Evolutionary conservation across 2,888 invertebrate genomes (phyloP).

Genomic region (Slavum lentiscoides): DNA sequence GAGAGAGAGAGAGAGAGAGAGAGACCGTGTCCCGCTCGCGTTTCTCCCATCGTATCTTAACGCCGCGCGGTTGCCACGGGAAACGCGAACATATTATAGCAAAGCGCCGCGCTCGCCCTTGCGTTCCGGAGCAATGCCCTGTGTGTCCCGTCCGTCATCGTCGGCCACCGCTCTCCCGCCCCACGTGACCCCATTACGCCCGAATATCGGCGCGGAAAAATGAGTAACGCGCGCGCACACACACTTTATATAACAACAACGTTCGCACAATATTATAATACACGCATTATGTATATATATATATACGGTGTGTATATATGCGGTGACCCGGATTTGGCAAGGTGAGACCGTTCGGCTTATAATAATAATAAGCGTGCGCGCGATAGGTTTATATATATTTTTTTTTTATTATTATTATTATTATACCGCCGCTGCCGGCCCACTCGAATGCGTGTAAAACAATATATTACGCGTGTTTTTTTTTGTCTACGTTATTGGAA

Average conservation of each 20-base stretch:
- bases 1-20: background rate
- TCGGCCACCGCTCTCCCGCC: conserved; percentile 11
- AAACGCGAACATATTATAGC: conserved; percentile 6
- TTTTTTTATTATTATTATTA: no score
- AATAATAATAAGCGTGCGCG: no score
- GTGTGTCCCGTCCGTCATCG: conserved; percentile 20
- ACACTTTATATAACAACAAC: background rate
- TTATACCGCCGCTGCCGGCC: no score
- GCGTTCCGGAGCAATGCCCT: conserved; percentile 44
- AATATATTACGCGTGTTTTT: no score
- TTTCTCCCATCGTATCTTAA: background rate
- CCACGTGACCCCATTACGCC: conserved; percentile 46
- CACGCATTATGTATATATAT: background rate
- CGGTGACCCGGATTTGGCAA: conserved; percentile 45
- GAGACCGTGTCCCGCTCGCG: background rate
- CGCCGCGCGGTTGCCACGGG: conserved; percentile 35
- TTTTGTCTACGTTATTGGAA: no score
- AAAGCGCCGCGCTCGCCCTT: conserved; percentile 37
- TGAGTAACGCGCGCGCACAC: background rate
- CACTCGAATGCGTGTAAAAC: no score
- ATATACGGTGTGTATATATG: conserved; percentile 11
- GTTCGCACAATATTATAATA: background rate
- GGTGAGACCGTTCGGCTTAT: conserved; percentile 31
- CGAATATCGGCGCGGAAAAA: conserved; percentile 42
- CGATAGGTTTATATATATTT: no score